Conservation (phyloP, 2,888 invertebrate genomes). For the Silvanus unidentatus region DNA sequence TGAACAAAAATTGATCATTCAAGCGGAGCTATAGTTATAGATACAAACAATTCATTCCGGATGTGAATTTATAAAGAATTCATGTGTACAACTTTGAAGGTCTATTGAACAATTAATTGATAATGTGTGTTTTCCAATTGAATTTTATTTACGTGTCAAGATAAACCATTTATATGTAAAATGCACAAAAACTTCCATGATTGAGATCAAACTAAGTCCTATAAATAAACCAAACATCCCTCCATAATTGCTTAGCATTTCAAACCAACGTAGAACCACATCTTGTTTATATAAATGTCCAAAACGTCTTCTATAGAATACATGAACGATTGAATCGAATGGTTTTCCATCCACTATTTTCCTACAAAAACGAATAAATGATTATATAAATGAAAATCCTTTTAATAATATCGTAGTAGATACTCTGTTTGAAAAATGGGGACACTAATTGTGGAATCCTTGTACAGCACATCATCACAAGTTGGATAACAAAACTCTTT, state of each 20-base stretch:
- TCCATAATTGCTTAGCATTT: constrained; percentile 46
- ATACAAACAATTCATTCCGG: too few species aligned
- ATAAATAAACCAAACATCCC: constrained; percentile 1
- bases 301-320: constrained; percentile 44
- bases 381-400: neutral
- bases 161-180: neutral
- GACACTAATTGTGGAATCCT: constrained; percentile 34
- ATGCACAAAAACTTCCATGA: neutral
- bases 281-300: constrained; percentile 48
- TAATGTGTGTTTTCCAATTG: too few species aligned
- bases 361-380: too few species aligned
- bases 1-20: too few species aligned
- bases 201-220: neutral
- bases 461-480: constrained; percentile 52
- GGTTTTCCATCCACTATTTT: too few species aligned
- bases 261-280: constrained; percentile 55
- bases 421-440: neutral
- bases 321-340: constrained; percentile 30
- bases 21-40: too few species aligned
- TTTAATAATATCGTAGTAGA: neutral
- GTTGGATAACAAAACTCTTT: constrained; percentile 51
- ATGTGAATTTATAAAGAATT: too few species aligned
- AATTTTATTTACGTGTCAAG: too few species aligned
- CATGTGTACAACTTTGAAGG: too few species aligned
- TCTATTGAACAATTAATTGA: too few species aligned